phyloP scores from a whole-genome alignment of 2,113 vertebrate species.

The Rhea pennata region DNA sequence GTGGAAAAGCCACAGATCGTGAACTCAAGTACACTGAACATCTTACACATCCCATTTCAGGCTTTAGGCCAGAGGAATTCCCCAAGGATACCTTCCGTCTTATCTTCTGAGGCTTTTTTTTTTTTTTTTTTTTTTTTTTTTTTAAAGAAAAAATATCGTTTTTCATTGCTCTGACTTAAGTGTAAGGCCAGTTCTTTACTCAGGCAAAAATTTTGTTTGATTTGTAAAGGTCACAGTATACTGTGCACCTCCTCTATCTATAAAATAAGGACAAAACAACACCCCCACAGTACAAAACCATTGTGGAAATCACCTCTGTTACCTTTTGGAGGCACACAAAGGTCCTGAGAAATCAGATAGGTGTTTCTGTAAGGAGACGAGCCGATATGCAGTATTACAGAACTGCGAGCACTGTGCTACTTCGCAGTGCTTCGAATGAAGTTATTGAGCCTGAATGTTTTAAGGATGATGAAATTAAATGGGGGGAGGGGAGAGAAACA shows the following conservation, averaged over 20 bases:
- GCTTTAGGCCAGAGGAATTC: background rate
- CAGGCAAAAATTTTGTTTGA: background rate
- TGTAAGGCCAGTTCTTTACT: background rate
- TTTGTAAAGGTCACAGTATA: fast-evolving
- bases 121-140: no score
- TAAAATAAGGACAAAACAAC: background rate
- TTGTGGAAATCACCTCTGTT: background rate
- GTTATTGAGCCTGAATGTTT: background rate
- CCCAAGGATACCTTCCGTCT: background rate
- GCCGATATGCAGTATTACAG: background rate
- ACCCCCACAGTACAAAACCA: background rate
- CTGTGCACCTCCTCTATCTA: background rate
- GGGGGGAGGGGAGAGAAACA: background rate
- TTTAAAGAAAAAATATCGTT: no score
- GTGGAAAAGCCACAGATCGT: background rate
- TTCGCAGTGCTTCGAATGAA: background rate
- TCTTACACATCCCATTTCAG: background rate
- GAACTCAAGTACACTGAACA: background rate
- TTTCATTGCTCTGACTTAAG: background rate
- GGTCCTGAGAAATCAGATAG: background rate
- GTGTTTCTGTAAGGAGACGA: background rate
- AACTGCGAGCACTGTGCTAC: background rate
- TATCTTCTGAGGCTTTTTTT: background rate
- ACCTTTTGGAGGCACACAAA: background rate
- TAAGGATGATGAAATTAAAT: background rate